A percentile compares a stretch with the other conserved stretches of the same genome.
Conservation (phyloP, 2,797 vertebrate species). For the Amniataba percoides region DNA sequence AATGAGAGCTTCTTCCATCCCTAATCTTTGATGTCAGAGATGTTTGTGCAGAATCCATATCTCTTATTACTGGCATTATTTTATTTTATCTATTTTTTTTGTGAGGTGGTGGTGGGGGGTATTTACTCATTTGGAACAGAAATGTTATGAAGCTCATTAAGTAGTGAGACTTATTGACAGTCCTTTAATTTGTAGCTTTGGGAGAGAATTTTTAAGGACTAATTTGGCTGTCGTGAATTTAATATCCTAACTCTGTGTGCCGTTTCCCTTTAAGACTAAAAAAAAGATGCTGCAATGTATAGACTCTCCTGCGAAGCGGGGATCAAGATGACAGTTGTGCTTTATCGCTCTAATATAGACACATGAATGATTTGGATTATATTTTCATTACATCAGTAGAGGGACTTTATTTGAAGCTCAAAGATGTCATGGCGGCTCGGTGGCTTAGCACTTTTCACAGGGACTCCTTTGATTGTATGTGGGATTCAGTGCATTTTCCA, state of each 20-base stretch:
- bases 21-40: constrained; percentile 47
- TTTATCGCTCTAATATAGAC: constrained; percentile 50
- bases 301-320: constrained; percentile 33
- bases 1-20: neutral
- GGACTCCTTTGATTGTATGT: constrained; percentile 69
- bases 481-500: constrained; percentile 64
- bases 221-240: constrained; percentile 42
- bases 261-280: constrained; percentile 63
- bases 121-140: constrained; percentile 33
- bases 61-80: constrained; percentile 28
- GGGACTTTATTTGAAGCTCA: constrained; percentile 61
- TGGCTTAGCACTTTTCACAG: constrained; percentile 64
- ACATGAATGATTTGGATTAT: constrained; percentile 55
- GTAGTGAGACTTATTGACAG: constrained; percentile 32
- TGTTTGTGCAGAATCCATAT: constrained; percentile 48
- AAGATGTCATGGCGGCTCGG: constrained; percentile 60
- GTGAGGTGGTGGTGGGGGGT: neutral
- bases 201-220: constrained; percentile 25
- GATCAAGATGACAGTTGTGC: constrained; percentile 35
- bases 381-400: constrained; percentile 58
- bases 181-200: constrained; percentile 36
- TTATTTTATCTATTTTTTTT: neutral
- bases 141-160: constrained; percentile 34
- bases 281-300: constrained; percentile 60
- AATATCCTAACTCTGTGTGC: constrained; percentile 35